Evolutionary conservation across 1,140 invertebrate species (phyloP), one percentile per base, ranked within the genome.

Genomic region (Mizuhopecten yessoensis): DNA sequence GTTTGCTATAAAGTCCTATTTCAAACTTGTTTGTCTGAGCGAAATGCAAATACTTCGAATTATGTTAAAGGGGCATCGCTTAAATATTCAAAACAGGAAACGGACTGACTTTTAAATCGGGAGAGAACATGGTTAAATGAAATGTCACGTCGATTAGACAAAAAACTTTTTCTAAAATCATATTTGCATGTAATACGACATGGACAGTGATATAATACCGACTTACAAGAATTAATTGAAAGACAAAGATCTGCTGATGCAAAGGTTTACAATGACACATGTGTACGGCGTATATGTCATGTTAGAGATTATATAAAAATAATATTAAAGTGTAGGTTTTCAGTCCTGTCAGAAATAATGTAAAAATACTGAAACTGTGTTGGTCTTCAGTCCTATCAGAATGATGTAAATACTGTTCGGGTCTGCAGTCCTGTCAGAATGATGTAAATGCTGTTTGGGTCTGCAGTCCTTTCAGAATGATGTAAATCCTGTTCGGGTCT

Each of bases 21-120:
- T 75, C 57, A 75, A 29, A 75, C n/a, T 29, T 29, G 57, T 75
- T 75, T 29, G 57, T 75, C 57, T 75, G 57, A 75, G 23, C n/a
- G 57, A 75, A n/a, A 75, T 75, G 57, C 57, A 75, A 75, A 75
- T 75, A 75, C 57, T 29, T 75, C 17, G 42, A 45, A 45, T 45
- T 75, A 75, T 29, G 29, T 75, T n/a, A 75, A 75, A 15, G 45
- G 7, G 45, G 20, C 45, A 15, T 57, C 57, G 57, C 29, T 75
- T n/a, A 75, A 75, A 75, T 75, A 75, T 75, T 75, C 57, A 75
- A 75, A 75, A 75, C 57, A 75, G 57, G 57, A 75, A 75, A 75
- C n/a, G n/a, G 23, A 5, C 1, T 75, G 57, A 75, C 57, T 75
- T 75, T 75, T 75, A 75, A 75, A 17, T n/a, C 3, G 5, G 5